Evolutionary conservation across 2,797 vertebrate genomes (phyloP).

Genomic region (Tachyglossus aculeatus): DNA sequence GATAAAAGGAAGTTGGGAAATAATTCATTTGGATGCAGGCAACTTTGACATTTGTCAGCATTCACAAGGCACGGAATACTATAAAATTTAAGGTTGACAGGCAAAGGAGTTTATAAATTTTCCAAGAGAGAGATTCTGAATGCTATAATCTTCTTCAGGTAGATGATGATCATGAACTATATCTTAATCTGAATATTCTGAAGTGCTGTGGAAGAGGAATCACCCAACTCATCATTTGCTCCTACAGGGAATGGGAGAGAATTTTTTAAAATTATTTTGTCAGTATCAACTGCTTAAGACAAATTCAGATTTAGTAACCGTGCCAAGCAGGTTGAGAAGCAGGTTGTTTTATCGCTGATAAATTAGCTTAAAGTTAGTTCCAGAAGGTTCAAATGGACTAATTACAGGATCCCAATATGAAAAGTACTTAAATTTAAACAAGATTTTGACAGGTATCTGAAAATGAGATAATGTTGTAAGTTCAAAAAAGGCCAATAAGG

Average conservation of each 20-base stretch:
- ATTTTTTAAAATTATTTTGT: neutral
- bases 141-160: neutral
- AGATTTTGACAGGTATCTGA: neutral
- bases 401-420: neutral
- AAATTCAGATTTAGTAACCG: neutral
- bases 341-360: neutral
- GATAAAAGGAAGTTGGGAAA: neutral
- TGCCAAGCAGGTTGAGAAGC: neutral
- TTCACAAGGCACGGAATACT: neutral
- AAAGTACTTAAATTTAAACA: neutral
- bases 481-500: neutral
- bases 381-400: neutral
- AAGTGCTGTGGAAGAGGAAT: neutral
- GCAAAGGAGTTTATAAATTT: neutral
- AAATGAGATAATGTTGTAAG: neutral
- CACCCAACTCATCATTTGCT: neutral
- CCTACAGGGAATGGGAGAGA: neutral
- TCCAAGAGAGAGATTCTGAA: neutral
- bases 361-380: neutral
- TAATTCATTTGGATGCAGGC: constrained; percentile 3
- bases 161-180: neutral
- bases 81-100: neutral
- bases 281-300: neutral
- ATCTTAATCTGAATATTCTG: neutral
- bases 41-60: neutral